Evolutionary conservation across 2,113 vertebrate genomes (phyloP).

Genomic region (Panurus biarmicus): DNA sequence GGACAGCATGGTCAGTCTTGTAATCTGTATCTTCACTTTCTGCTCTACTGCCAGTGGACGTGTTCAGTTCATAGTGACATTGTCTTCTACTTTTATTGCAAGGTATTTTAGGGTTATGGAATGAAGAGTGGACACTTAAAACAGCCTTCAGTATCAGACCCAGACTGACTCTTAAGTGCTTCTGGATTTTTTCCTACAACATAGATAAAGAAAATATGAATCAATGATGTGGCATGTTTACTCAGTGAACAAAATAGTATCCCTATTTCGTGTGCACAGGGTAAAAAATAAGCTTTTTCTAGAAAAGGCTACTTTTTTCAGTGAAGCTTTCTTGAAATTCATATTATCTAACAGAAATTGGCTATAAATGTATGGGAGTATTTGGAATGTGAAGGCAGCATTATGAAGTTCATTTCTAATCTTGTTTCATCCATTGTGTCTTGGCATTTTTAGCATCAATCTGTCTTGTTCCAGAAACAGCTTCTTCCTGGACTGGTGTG

Average conservation of each 20-base stretch:
- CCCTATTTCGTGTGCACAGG: background rate
- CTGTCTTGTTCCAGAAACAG: background rate
- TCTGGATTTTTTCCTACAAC: background rate
- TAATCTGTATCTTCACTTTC: background rate
- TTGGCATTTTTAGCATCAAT: background rate
- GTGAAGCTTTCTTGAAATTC: background rate
- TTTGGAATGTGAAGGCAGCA: background rate
- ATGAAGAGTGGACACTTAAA: background rate
- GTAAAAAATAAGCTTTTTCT: background rate
- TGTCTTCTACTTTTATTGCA: background rate
- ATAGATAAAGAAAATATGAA: background rate
- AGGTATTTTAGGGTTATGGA: background rate
- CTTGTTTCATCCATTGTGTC: background rate
- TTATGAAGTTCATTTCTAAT: background rate
- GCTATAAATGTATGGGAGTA: background rate
- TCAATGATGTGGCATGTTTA: background rate
- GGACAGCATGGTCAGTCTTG: fast-evolving
- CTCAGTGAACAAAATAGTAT: background rate
- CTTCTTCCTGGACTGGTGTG: background rate
- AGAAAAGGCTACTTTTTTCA: background rate
- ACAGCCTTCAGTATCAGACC: background rate
- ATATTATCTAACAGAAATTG: background rate
- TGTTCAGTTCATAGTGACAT: background rate
- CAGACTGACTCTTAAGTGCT: background rate
- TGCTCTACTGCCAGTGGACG: background rate